Evolutionary conservation across 2,113 vertebrate genomes (phyloP).

Genomic region (Toxotes jaculatrix): DNA sequence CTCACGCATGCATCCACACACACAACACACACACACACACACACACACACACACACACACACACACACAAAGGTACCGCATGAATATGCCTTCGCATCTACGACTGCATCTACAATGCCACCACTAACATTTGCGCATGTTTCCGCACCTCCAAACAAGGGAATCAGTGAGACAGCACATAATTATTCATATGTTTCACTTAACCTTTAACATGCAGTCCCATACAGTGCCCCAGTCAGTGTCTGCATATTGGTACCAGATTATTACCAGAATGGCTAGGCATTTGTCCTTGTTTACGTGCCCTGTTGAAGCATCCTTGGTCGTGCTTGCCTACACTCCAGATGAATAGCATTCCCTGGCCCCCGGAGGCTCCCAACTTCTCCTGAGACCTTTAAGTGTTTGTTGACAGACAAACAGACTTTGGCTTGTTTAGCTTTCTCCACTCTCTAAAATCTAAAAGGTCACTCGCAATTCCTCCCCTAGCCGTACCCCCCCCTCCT

Average conservation of each 20-base stretch:
- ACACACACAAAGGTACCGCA: slow-evolving; percentile 20
- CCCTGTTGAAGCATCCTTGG: slow-evolving; percentile 73
- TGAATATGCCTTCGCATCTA: slow-evolving; percentile 45
- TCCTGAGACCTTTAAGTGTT: slow-evolving; percentile 84
- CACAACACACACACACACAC: slow-evolving; percentile 20
- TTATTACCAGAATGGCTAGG: slow-evolving; percentile 68
- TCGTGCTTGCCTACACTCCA: slow-evolving; percentile 72
- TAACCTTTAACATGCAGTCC: slow-evolving; percentile 80
- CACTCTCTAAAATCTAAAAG: slow-evolving; percentile 81
- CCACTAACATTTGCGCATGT: slow-evolving; percentile 68
- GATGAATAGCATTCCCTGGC: slow-evolving; percentile 74
- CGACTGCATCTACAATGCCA: slow-evolving; percentile 50
- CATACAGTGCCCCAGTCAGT: slow-evolving; percentile 63
- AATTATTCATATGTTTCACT: slow-evolving; percentile 83
- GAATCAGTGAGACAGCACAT: slow-evolving; percentile 70
- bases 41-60: slow-evolving; percentile 33
- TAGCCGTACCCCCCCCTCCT: slow-evolving; percentile 25
- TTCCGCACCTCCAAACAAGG: slow-evolving; percentile 72
- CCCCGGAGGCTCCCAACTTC: slow-evolving; percentile 74
- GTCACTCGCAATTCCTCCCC: slow-evolving; percentile 74
- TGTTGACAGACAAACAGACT: slow-evolving; percentile 83
- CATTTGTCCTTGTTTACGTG: slow-evolving; percentile 79
- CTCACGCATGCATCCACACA: slow-evolving; percentile 38
- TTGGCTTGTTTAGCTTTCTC: slow-evolving; percentile 81
- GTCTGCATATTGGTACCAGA: slow-evolving; percentile 68